Base-by-base conservation (phyloP, 1,140 invertebrate genomes). In the Trinorchestia longiramus region DNA sequence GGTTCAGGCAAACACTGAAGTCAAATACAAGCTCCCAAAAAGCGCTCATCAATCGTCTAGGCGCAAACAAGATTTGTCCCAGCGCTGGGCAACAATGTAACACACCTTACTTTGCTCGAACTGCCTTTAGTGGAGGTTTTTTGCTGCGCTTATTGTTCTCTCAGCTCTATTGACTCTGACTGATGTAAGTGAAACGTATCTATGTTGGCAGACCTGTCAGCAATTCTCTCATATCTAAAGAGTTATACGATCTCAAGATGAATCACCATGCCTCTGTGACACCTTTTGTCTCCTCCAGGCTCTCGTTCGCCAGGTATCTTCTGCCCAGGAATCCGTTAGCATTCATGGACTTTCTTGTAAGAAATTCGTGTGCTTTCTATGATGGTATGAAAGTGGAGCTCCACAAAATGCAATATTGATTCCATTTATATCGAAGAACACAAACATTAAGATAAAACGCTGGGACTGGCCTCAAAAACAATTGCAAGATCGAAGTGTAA, bases 221-320 rank as follows among this genome's bases (percentile, higher is more conserved):
- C 88, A 90, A 90, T 90, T 90, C 88, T 90, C 43, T 90, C 88
- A 90, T 90, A 90, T 90, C 88, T 42, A 90, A 90, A 90, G 88
- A 43, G 88, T 90, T 90, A 90, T 90, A 42, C 41, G 88, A 41
- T 41, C 88, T 43, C 88, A 90, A 90, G 88, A 90, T 90, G 4
- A 90, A 90, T 90, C 88, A 15, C 6, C 88, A 36, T 42, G 88
- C 88, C 43, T 28, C 11, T 90, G 88, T 90, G 43, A 36, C n/a
- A 90, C 43, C 88, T 90, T 43, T 90, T 90, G n/a, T 90, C n/a
- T 90, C 15, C 43, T 4, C 36, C 3, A 42, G 88, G 17, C 88
- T 90, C 8, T n/a, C n/a, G n/a, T 15, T 15, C 6, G 88, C 43
- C n/a, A 41, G 41, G n/a, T 42, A 8, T 90, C 88, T 41, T 42